Base-by-base conservation (phyloP, 2,113 vertebrate genomes). In the Ciconia boyciana region DNA sequence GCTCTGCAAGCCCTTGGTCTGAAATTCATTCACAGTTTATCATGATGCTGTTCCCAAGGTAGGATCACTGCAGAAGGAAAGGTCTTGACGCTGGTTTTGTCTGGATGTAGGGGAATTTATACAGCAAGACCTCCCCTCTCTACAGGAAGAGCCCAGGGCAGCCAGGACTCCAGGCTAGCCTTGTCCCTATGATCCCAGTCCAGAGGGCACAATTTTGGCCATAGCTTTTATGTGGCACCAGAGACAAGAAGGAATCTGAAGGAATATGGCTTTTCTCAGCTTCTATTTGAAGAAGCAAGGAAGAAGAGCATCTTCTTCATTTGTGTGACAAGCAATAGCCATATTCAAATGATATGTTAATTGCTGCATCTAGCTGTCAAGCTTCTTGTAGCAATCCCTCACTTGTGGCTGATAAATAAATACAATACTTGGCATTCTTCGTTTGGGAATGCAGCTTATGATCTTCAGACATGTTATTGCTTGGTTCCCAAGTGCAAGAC, bases 301-400 rank as follows among this genome's bases (percentile, higher is more conserved):
- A 76, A 39, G 61, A 86, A 61, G 25, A 87, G 18, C 29, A 41
- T 28, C 41, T 4, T 58, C 71, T 61, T 81, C 13, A 58, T 91
- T 54, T 55, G 24, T 5, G 51, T 64, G 51, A 76, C 69, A 83
- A 83, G 72, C 64, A 51, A 82, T 74, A 88, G 62, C 68, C 69
- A 17, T 43, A 79, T 84, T 94, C 81, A 78, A 90, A 96, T 41
- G 16, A 51, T n/a, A 93, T 77, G 57, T 62, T 92, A 93, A 94
- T 90, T 94, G 62, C 72, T 26, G 1, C 3, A 2, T 72, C 64
- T 87, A 52, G 52, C 70, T 89, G 65, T 65, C 91, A 68, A 34
- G 41, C 16, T 94, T 57, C 86, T 92, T 52, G 54, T 34, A 85
- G 70, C 62, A 92, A 61, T 48, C 46, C 62, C 39, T 15, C 72